Base-by-base conservation (phyloP, 2,797 vertebrate genomes). In the Diplodus sargus region DNA sequence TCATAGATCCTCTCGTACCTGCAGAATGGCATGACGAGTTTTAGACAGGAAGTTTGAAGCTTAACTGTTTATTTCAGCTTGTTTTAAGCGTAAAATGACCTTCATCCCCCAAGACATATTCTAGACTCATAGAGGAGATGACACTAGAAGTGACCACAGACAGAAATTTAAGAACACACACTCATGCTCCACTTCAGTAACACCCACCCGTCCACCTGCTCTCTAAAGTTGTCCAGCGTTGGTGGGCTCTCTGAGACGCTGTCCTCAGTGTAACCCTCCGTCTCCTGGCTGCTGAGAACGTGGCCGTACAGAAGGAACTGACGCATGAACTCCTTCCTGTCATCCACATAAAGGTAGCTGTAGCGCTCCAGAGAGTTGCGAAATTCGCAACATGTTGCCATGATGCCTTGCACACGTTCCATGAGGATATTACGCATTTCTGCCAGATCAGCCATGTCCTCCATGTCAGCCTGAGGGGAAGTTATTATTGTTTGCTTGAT, bases 1-100 rank as follows among this genome's bases (percentile, higher is more conserved):
- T 96, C 95, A 0, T 95, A 96, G 70, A 99, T 90, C 48, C 86
- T 94, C 89, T 99, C 98, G 0, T 96, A 99, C 34, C 94, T 94
- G 10, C 17, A 72, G 53, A 0, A 25, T 3, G 15, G 54, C 0
- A 25, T 3, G 15, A 58, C 0, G 3, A 4, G 53, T 43, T 66
- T 51, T 23, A 54, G 8, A 42, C 51, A 67, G 20, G 3, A 47
- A 8, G 20, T 2, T 0, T 47, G 14, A 58, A 23, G 43, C 20
- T 23, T 9, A 63, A 16, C 11, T 20, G 6, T 14, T 51, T 17
- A 39, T 11, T 39, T 10, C 9, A 39, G 1, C 39, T 39, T 39
- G 39, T 39, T 39, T 39, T 11, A 2, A 39, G 9, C 34, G 1
- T 34, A 9, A 39, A 39, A 11, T 39, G 2, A 39, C 10, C 39